These are phyloP conservation scores for Xenopus petersii DNA, from an alignment of 2,797 vertebrate species.

Conservation along the genomic window DNA sequence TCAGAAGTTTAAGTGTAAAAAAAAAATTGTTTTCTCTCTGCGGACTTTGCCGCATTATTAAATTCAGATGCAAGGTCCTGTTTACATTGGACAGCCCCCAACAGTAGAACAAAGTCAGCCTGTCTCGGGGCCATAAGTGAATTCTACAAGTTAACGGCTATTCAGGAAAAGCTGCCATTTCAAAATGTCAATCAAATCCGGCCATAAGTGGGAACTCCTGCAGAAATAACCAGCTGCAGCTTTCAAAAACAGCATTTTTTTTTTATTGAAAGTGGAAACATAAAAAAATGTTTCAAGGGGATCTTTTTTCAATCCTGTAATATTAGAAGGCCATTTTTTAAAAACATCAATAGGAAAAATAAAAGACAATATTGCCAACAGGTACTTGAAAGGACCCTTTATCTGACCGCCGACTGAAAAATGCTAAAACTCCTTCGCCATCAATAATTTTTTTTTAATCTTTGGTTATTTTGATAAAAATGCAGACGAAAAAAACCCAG, in stretches of 20 bases:
- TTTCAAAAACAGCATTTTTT: constrained; percentile 78
- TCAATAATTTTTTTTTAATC: no score
- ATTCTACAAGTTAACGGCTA: constrained; percentile 87
- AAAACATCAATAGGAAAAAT: constrained; percentile 76
- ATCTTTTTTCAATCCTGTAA: constrained; percentile 81
- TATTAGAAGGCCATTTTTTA: constrained; percentile 69
- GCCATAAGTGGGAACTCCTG: constrained; percentile 81
- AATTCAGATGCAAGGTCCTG: constrained; percentile 88
- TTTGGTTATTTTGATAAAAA: no score
- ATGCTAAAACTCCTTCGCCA: no score
- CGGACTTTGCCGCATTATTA: constrained; percentile 77
- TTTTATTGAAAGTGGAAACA: constrained; percentile 78
- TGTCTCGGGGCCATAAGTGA: constrained; percentile 87
- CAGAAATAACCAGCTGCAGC: constrained; percentile 90
- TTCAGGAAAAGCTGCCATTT: constrained; percentile 89
- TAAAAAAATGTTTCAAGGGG: constrained; percentile 83
- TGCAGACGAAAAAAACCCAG: no score
- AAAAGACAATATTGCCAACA: constrained; percentile 72
- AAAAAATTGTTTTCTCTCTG: constrained; percentile 58
- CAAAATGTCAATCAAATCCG: constrained; percentile 86
- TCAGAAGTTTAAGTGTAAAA: constrained; percentile 60
- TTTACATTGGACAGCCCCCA: constrained; percentile 89
- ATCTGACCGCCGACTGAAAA: constrained; percentile 70
- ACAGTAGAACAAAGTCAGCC: constrained; percentile 93
- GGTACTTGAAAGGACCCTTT: constrained; percentile 71